Evolutionary conservation across 2,113 vertebrate genomes (phyloP), one percentile per base, ranked within the genome.

Genomic region (Engraulis encrasicolus): DNA sequence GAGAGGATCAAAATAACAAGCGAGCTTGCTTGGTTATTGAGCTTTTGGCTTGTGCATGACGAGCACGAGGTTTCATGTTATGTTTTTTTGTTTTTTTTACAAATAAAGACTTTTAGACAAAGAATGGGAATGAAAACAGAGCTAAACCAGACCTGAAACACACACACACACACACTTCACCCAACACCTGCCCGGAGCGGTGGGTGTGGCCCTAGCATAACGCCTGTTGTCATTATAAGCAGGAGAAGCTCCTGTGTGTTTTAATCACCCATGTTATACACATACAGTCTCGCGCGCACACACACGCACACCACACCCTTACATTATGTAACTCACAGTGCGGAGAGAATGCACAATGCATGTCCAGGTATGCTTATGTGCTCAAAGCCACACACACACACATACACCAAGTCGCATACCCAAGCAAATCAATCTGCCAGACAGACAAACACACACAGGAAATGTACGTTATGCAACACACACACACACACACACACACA

Each of bases 151-250:
- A 45, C 40, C 40, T 27, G 5, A 7, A 3, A 61, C n/a, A 61
- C n/a, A 23, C 20, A 61, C 20, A 23, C 54, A 27, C 2, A 61
- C n/a, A n/a, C n/a, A n/a, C n/a, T 58, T 86, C 77, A 81, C 84
- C 49, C 37, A 71, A 79, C 49, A 83, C 52, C 77, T 82, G 52
- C 61, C 11, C 36, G 84, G 71, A 82, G 74, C 80, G 74, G 66
- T 36, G 74, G 79, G 81, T 78, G 84, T 20, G 18, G 79, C 81
- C 71, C 36, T 19, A 34, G n/a, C 58, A 66, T 23, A 66, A 27
- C 52, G n/a, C 20, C 49, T 78, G 52, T 81, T 85, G 9, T 31
- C 19, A 49, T 74, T 58, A 79, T 61, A 83, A 27, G 80, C 5
- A 40, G 27, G 31, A 17, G 36, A 27, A 38, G 45, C 40, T n/a